These are phyloP conservation scores for Tinea semifulvella DNA, from an alignment of 2,888 invertebrate species.

Conservation along the genomic window DNA sequence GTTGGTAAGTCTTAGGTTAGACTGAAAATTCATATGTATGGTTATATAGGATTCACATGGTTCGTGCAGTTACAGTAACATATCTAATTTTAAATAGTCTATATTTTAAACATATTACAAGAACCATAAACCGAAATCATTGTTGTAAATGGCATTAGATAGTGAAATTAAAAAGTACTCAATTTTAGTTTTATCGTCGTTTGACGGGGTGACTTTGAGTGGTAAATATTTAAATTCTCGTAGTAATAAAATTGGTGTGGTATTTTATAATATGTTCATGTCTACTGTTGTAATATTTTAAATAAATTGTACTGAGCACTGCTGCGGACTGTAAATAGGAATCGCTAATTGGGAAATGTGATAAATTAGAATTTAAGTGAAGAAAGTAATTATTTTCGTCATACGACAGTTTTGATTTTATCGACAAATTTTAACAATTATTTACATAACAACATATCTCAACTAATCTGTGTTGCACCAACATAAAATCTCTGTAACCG, in stretches of 20 bases:
- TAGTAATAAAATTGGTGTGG: constrained; percentile 61
- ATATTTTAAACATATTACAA: no score
- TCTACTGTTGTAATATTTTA: constrained; percentile 49
- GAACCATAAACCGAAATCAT: no score
- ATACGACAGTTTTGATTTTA: constrained; percentile 7
- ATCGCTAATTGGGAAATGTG: constrained; percentile 60
- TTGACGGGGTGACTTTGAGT: constrained; percentile 47
- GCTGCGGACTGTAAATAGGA: constrained; percentile 52
- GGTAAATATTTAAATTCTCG: constrained; percentile 55
- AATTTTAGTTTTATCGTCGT: no score
- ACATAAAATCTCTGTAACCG: no score
- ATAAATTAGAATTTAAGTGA: constrained; percentile 56
- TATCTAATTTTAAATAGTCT: no score
- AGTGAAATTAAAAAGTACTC: no score
- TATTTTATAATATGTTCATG: constrained; percentile 60
- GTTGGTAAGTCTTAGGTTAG: no score
- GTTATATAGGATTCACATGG: no score
- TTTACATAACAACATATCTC: constrained; percentile 6
- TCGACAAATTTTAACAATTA: not conserved
- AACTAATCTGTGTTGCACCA: no score
- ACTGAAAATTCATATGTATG: no score
- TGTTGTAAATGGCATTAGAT: no score
- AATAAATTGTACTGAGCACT: constrained; percentile 48
- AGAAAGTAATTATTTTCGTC: constrained; percentile 25
- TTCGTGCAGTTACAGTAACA: no score